Percentiles rank a stretch among this genome's conserved stretches.
Evolutionary conservation across 2,797 vertebrate species (phyloP).

Genomic region (Rhinogobio ventralis): DNA sequence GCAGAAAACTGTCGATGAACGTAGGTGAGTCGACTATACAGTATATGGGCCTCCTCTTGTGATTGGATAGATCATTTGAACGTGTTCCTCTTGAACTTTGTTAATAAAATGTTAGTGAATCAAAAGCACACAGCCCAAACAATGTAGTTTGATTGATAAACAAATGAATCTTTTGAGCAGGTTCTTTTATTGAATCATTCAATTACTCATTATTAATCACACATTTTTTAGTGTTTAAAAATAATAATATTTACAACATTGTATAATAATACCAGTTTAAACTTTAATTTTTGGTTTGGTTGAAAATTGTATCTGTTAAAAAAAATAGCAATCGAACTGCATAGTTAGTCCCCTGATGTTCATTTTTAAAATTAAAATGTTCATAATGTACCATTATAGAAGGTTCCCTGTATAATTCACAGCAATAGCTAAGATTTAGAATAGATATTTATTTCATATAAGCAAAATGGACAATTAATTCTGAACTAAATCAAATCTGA

Average conservation of each 20-base stretch:
- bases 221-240: neutral
- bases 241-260: no score
- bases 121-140: neutral
- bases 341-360: neutral
- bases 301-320: neutral
- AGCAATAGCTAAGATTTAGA: neutral
- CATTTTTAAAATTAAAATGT: neutral
- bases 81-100: neutral
- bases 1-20: no score
- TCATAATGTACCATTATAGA: neutral
- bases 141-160: neutral
- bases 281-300: neutral
- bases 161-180: neutral
- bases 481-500: neutral
- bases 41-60: no score
- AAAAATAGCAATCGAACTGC: neutral
- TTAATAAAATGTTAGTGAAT: neutral
- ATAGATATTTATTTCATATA: neutral
- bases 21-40: no score
- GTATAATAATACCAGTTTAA: no score
- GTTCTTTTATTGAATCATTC: neutral
- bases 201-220: neutral
- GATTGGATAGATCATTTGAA: no score
- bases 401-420: neutral
- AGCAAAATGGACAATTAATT: neutral